A percentile compares a stretch with the other conserved stretches of the same genome.
Conservation (phyloP, 2,888 invertebrate species). For the Lepidonotus clava region DNA sequence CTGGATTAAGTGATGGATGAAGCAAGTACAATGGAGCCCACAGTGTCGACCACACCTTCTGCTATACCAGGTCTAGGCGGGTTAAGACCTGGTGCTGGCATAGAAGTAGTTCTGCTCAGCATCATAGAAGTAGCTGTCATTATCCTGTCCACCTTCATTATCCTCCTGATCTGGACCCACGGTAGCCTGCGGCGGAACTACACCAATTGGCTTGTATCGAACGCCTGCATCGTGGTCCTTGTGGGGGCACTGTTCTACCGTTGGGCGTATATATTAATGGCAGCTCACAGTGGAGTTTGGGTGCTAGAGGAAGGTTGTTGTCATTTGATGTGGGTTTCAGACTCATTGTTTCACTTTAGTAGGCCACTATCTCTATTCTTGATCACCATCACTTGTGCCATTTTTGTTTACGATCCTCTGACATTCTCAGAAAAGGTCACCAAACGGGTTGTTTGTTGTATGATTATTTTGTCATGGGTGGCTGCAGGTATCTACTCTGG, state of each 20-base stretch:
- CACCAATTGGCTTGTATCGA: conserved; percentile 41
- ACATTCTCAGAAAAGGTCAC: conserved; percentile 11
- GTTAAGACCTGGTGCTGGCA: background rate
- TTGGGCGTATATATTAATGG: conserved; percentile 17
- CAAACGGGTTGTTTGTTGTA: background rate
- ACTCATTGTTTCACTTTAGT: background rate
- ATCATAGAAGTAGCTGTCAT: background rate
- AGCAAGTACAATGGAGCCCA: too few species aligned
- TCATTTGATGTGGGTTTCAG: background rate
- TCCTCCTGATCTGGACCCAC: conserved; percentile 3
- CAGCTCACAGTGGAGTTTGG: background rate
- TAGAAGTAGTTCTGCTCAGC: background rate
- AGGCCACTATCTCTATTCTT: background rate
- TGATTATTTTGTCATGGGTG: background rate
- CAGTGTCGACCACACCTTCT: too few species aligned
- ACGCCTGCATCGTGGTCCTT: background rate
- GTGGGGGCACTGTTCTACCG: background rate
- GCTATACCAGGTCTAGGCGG: too few species aligned
- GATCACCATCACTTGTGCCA: conserved; percentile 3
- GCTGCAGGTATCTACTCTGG: background rate
- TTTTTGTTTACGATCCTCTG: conserved; percentile 4
- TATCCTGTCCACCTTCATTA: background rate
- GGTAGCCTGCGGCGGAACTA: background rate
- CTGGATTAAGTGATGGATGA: too few species aligned
- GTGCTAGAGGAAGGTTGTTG: background rate